Percentiles rank a stretch among this genome's conserved stretches.
These are phyloP conservation scores for Chrysoperla carnea DNA, from an alignment of 1,140 invertebrate species.

Conservation along the genomic window DNA sequence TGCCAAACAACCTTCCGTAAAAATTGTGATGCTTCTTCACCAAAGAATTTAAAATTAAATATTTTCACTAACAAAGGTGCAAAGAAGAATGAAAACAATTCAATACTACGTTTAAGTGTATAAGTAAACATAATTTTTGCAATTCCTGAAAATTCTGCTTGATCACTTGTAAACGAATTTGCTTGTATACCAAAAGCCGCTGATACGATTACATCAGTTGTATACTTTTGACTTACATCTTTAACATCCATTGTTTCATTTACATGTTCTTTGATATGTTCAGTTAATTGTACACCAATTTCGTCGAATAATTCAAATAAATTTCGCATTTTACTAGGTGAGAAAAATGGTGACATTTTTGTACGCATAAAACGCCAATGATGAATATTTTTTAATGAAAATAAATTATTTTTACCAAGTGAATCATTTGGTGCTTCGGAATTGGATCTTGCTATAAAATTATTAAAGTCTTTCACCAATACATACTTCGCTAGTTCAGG, in stretches of 20 bases:
- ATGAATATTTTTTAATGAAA: constrained; percentile 11
- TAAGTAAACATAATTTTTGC: constrained; percentile 13
- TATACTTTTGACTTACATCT: constrained; percentile 28
- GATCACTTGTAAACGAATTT: constrained; percentile 27
- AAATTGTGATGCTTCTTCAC: constrained; percentile 9
- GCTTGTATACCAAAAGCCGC: constrained; percentile 37
- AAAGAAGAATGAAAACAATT: constrained; percentile 8
- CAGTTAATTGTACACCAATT: constrained; percentile 11
- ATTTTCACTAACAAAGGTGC: constrained; percentile 8
- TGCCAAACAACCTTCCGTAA: constrained; percentile 14
- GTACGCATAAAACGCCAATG: constrained; percentile 22
- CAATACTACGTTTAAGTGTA: not conserved
- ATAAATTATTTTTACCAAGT: constrained; percentile 16
- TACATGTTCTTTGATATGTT: constrained; percentile 1
- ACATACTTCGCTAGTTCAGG: constrained; percentile 33
- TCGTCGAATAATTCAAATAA: constrained; percentile 21
- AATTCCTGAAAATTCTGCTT: constrained; percentile 22
- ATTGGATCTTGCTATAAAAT: constrained; percentile 31
- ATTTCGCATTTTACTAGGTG: constrained; percentile 21
- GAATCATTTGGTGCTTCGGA: constrained; percentile 27
- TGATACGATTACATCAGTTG: constrained; percentile 36
- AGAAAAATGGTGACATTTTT: constrained; percentile 20
- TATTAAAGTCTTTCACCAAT: constrained; percentile 33
- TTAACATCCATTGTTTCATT: constrained; percentile 19
- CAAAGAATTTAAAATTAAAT: constrained; percentile 10